Evolutionary conservation across 2,113 vertebrate species (phyloP), one percentile per base, ranked within the genome.

Genomic region (Campylomormyrus tamandua): DNA sequence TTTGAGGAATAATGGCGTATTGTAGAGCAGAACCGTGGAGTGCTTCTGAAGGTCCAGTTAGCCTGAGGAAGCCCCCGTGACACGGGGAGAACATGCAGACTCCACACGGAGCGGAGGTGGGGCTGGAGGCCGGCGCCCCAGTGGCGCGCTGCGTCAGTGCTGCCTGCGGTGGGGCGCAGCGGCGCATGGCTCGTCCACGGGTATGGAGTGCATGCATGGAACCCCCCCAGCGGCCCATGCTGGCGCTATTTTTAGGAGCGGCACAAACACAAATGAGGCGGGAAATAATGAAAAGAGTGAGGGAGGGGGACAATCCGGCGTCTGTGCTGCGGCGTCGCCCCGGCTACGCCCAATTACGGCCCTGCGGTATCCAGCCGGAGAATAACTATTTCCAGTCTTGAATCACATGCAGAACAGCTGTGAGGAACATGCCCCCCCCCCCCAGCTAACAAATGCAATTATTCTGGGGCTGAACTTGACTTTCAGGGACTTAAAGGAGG

Each of bases 401-500:
- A 93, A 95, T 96, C 96, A 96, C 96, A 96, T 96, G 96, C 96
- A 95, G 95, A 96, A 96, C 95, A 95, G 95, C 96, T 96, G 95
- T 94, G 94, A 93, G 91, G 93, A 95, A 92, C 93, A 92, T 92
- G 86, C 0, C 80, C 83, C 83, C 17, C 17, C 31, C 31, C 83
- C 83, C 45, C 83, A 93, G 94, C 93, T 91, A 93, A 93, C 93
- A 92, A 92, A 91, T 91, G 91, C 93, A 93, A 94, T 96, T 95
- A 94, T 90, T 62, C 91, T 92, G 27, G 77, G 93, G 95, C 94
- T 95, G 92, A 94, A 93, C 53, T 6, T 21, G 93, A 95, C 95
- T 95, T 95, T 95, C 94, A 95, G 90, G 91, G 94, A 93, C 92
- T 93, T 91, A 77, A 90, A 56, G 88, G 93, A 88, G 21, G 53